phyloP scores from a whole-genome alignment of 2,888 invertebrate species.

The Calliopum simillimum region DNA sequence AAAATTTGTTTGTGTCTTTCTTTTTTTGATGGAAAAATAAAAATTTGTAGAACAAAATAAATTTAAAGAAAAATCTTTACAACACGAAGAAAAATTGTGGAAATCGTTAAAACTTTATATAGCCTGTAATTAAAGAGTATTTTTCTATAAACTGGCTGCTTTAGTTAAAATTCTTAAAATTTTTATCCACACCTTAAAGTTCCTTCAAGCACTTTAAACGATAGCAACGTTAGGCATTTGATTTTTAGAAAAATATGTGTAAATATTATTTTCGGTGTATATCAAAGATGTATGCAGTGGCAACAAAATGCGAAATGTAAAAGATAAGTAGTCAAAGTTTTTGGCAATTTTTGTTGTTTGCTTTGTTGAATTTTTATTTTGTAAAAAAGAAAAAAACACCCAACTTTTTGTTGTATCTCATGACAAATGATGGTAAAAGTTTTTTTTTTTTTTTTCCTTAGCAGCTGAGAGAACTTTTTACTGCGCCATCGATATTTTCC shows the following conservation, averaged over 20 bases:
- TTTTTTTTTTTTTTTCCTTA: neutral
- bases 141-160: too few species aligned
- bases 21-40: neutral
- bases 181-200: too few species aligned
- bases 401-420: slow-evolving; percentile 13
- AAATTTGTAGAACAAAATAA: neutral
- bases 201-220: too few species aligned
- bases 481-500: slow-evolving; percentile 9
- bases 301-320: too few species aligned
- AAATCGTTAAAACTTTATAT: too few species aligned
- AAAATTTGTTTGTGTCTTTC: neutral
- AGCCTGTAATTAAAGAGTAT: too few species aligned
- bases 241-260: too few species aligned
- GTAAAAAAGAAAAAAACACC: neutral
- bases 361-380: neutral
- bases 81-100: neutral
- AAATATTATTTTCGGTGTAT: too few species aligned
- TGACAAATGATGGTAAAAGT: slow-evolving; percentile 26
- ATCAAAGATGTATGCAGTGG: too few species aligned
- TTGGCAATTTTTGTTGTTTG: slow-evolving; percentile 24
- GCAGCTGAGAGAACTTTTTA: slow-evolving; percentile 18
- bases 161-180: too few species aligned
- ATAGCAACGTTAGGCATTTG: too few species aligned
- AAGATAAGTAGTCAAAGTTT: slow-evolving; percentile 18
- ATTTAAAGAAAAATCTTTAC: neutral